Evolutionary conservation across 2,113 vertebrate species (phyloP), one percentile per base, ranked within the genome.

Genomic region (Campylomormyrus tamandua): DNA sequence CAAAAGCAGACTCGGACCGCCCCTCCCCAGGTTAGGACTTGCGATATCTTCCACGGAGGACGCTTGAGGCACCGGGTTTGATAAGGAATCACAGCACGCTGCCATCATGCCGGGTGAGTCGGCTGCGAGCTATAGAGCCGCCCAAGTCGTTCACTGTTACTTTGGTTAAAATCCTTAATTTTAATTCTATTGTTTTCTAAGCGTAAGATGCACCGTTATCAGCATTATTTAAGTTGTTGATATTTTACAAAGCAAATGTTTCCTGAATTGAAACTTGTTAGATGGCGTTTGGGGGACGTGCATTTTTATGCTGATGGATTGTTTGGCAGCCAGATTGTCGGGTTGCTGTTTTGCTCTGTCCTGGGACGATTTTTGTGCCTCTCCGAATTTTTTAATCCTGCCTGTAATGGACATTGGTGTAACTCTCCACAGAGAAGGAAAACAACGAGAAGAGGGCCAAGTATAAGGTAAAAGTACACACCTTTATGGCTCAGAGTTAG

Each of bases 21-120:
- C 31, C 70, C 31, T 42, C 15, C 62, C 62, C 3, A 80, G 31
- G 7, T 31, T 90, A 58, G 58, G 48, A 35, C 45, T 39, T 6
- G 6, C 5, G 62, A 5, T 91, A 2, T 91, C 90, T 80, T 83
- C 49, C 88, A 89, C 87, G 83, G 90, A 91, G 91, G 89, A 89
- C 88, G 39, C 87, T 74, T 56, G 46, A 7, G 46, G 90, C 49
- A 46, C 45, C 13, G 48, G 90, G 83, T 10, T n/a, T 45, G 5
- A 21, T 88, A 42, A 87, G 46, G 80, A 48, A 7, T 15, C 15
- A 31, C 86, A 35, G 56, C 50, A 91, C 8, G 53, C 35, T 31
- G 45, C 83, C 91, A 94, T 77, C 90, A 95, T 95, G 95, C 13
- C 92, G 49, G 94, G 95, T 96, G 83, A 94, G 94, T 92, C 17